Evolutionary conservation across 2,888 invertebrate genomes (phyloP), one percentile per base, ranked within the genome.

Genomic region (Hoplodrina blanda): DNA sequence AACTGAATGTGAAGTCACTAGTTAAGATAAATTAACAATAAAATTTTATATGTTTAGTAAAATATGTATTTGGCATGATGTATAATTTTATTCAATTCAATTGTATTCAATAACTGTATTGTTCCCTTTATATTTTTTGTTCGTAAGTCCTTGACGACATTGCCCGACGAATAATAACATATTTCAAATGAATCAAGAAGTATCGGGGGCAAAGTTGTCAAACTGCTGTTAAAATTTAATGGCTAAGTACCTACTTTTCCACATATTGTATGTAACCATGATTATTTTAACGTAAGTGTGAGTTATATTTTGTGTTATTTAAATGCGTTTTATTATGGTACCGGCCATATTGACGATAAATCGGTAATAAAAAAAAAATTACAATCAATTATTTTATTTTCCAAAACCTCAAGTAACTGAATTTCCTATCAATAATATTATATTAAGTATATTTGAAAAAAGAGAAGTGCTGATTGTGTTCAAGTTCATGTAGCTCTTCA

Each of bases 321-420:
- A 73, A 60, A 57, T 65, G 15, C 8, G 52, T 80, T 85, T 80
- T 82, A 75, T 82, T 78, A 85, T 89, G 89, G 89, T 90, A 88
- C 90, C 89, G 86, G 86, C 87, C 87, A 86, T 90, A 84, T 80
- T 79, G 76, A 85, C 62, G 70, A 84, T 85, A 80, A 85, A 90
- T 83, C 79, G 49, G 72, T 75, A 90, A 89, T 90, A 90, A 91
- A 90, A 86, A 85, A 75, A 62, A 63, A 37, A 4, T 60, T 77
- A 80, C 87, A 84, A 81, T 64, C 54, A 46, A 17, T 6, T 74
- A 25, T 49, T 86, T 87, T 80, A 83, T 88, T 88, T 81, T 56
- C 46, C 50, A 44, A 78, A 78, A 25, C 15, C 44, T 55, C 4
- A 0, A 61, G 6, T 53, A 55, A 30, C 13, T 15, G 0, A 53